Evolutionary conservation across 2,888 invertebrate genomes (phyloP).

Genomic region (Drosophila longiperda): DNA sequence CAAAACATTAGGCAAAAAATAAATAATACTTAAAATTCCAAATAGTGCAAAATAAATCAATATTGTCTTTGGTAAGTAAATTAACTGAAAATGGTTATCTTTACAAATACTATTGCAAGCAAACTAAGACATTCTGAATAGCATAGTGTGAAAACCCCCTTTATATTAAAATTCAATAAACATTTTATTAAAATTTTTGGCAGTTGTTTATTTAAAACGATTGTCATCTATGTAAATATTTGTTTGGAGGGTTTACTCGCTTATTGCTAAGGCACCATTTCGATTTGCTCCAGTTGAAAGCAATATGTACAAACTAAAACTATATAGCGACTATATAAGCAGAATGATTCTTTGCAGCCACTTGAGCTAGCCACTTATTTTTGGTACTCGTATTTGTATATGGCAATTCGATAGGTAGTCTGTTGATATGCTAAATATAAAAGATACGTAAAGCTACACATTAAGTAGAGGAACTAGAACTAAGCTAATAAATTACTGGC

Average conservation of each 20-base stretch:
- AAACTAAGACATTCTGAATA: background rate
- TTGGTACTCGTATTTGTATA: constrained; percentile 39
- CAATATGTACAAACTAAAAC: constrained; percentile 12
- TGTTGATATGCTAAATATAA: constrained; percentile 13
- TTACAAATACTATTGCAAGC: background rate
- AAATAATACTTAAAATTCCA: background rate
- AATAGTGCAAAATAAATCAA: background rate
- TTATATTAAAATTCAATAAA: background rate
- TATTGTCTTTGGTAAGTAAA: background rate
- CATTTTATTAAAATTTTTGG: background rate
- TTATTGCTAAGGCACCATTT: constrained; percentile 31
- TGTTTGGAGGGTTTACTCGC: constrained; percentile 40
- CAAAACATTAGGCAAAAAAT: background rate
- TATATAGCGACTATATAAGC: constrained; percentile 10
- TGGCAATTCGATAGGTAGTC: constrained; percentile 45
- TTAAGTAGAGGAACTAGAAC: constrained; percentile 34
- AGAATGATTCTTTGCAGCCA: constrained; percentile 11
- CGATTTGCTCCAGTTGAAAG: constrained; percentile 21
- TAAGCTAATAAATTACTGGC: constrained; percentile 52
- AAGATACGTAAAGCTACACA: constrained; percentile 16
- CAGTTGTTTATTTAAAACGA: constrained; percentile 18
- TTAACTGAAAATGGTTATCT: background rate
- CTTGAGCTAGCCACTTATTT: constrained; percentile 30
- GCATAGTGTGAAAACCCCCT: background rate
- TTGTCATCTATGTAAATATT: constrained; percentile 24